Base-by-base conservation (phyloP, 2,888 invertebrate species). In the Harpalus rubripes region DNA sequence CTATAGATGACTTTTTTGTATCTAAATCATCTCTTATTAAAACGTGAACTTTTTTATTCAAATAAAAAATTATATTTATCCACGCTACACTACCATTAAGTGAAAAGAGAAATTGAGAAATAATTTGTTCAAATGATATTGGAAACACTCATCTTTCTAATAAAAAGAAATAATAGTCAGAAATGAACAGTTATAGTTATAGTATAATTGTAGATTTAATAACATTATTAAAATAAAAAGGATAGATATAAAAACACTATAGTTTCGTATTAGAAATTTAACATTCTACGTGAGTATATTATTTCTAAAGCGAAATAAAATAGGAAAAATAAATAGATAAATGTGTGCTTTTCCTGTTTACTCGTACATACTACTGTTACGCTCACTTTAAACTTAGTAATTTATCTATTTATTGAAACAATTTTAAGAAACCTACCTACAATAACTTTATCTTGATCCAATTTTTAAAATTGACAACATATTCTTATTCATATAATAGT, bases 41-140 rank as follows among this genome's bases (percentile, higher is more conserved):
- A 59, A 59, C 32, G 32, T 59, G n/a, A 59, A 7, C n/a, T 2
- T 15, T 59, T 59, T 59, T 59, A 59, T 59, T n/a, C 10, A 59
- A 59, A 59, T 59, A 59, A 59, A 59, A 59, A 59, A 59, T 59
- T 7, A 15, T 59, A 15, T 59, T 15, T 16, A 16, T 59, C 7
- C 59, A 59, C 15, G 59, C 59, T 16, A 58, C n/a, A 58, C 7
- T 6, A 59, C 15, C 59, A 59, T 59, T 59, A 59, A 59, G 44
- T 52, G 44, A 52, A 52, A 59, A 59, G 59, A 59, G 59, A 59
- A 59, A 59, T 16, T 15, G 59, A 59, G 59, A 59, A 59, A 59
- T 59, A 59, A 59, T 59, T 59, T 59, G n/a, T 59, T 15, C 7
- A 59, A 59, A 59, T 59, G 59, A 59, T 59, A 59, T 59, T 59